Evolutionary conservation across 2,888 invertebrate genomes (phyloP), one percentile per base, ranked within the genome.

Genomic region (Noctua comes): DNA sequence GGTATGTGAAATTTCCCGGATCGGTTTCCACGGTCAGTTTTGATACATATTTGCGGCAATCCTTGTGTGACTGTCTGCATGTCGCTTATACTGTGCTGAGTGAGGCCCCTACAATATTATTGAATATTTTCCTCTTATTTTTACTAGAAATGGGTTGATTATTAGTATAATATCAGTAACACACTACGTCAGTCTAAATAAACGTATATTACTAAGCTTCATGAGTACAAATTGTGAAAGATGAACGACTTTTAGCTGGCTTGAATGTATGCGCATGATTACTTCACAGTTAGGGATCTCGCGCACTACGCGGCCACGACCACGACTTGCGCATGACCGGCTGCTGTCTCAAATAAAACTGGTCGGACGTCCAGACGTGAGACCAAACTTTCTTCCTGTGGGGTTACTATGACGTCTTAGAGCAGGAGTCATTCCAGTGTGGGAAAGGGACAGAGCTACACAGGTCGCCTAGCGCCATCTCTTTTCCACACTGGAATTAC

Each of bases 1-100:
- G 97, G 94, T 97, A 97, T 97, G 96, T 97, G 95, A 96, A 96
- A 96, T 96, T 97, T 94, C 97, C 97, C 90, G 97, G 97, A 93
- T 96, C 97, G 81, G 93, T 96, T 87, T 93, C 96, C 82, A 97
- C 96, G 97, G 97, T 97, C 95, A 97, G 97, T 96, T 94, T 94
- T 88, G 90, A 92, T 46, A 92, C 90, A 91, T 94, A 88, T 94
- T 94, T 94, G 94, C 91, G 94, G 91, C 94, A 92, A 89, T 90
- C 90, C 88, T 90, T 94, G 93, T 96, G 95, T 92, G 91, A 88
- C 88, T 93, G 94, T 94, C 91, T 95, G 96, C 96, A 96, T 96
- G 96, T 84, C 88, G 95, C 95, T 95, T 95, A 74, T 83, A 83
- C 84, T 84, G 80, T 85, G 77, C 86, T 85, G 80, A 82, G 86